phyloP scores from a whole-genome alignment of 2,113 vertebrate species.

The Tylochromis polylepis region DNA sequence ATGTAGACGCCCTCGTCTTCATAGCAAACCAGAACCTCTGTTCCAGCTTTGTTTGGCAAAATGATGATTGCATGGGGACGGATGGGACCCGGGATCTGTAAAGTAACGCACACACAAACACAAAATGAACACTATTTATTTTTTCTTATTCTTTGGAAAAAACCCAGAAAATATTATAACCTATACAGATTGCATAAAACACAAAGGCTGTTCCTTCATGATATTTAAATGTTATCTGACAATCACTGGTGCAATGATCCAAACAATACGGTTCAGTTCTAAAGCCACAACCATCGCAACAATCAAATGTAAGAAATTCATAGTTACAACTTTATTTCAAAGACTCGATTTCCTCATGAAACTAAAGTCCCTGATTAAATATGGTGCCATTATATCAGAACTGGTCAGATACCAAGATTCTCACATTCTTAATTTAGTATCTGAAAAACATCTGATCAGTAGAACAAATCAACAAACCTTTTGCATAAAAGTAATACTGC shows the following conservation, averaged over 20 bases:
- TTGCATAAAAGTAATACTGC: no score
- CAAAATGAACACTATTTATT: background rate
- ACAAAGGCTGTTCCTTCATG: background rate
- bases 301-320: background rate
- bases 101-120: background rate
- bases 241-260: background rate
- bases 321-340: background rate
- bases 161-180: background rate
- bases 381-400: background rate
- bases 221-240: background rate
- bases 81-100: slow-evolving; percentile 84
- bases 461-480: no score
- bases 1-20: slow-evolving; percentile 92
- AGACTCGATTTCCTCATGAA: background rate
- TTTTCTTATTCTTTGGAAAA: background rate
- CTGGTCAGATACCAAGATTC: background rate
- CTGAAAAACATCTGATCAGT: background rate
- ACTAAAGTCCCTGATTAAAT: background rate
- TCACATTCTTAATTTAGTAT: background rate
- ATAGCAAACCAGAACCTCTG: slow-evolving; percentile 90
- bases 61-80: slow-evolving; percentile 92
- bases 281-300: background rate
- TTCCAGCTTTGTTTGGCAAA: slow-evolving; percentile 87
- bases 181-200: background rate
- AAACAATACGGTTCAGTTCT: background rate